Evolutionary conservation across 2,888 invertebrate species (phyloP).

Genomic region (Andrena chrysosceles): DNA sequence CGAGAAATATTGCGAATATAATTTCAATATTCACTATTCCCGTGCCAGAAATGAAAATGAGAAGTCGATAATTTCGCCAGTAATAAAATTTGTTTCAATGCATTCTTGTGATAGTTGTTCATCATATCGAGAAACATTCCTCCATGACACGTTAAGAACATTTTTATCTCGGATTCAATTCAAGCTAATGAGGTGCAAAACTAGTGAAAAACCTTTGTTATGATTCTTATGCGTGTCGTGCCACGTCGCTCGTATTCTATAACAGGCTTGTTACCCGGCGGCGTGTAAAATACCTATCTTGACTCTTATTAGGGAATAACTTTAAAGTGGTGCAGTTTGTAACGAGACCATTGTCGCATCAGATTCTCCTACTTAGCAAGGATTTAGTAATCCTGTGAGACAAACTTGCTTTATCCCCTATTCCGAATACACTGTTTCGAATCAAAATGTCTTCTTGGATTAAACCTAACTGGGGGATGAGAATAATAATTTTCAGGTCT

Average conservation of each 20-base stretch:
- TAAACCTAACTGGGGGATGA: not conserved
- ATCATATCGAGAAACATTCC: not conserved
- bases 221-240: slow-evolving; percentile 35
- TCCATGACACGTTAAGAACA: not conserved
- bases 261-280: slow-evolving; percentile 44
- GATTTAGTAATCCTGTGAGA: slow-evolving; percentile 18
- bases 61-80: not conserved
- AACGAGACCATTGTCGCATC: slow-evolving; percentile 48
- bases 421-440: slow-evolving; percentile 13
- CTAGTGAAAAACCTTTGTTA: slow-evolving; percentile 23
- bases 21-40: not conserved
- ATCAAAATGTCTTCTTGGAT: not conserved
- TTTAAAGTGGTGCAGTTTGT: slow-evolving; percentile 57
- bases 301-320: slow-evolving; percentile 57
- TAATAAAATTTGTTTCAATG: not conserved
- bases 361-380: slow-evolving; percentile 46
- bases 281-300: slow-evolving; percentile 49
- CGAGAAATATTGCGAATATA: no score
- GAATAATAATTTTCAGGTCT: no score
- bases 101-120: not conserved
- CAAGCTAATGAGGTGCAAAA: not conserved
- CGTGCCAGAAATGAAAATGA: not conserved
- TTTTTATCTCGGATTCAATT: not conserved
- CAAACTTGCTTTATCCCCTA: slow-evolving; percentile 11
- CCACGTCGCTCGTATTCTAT: slow-evolving; percentile 47